These are phyloP conservation scores for Branchellion lobata DNA, from an alignment of 2,888 invertebrate genomes.

Conservation along the genomic window DNA sequence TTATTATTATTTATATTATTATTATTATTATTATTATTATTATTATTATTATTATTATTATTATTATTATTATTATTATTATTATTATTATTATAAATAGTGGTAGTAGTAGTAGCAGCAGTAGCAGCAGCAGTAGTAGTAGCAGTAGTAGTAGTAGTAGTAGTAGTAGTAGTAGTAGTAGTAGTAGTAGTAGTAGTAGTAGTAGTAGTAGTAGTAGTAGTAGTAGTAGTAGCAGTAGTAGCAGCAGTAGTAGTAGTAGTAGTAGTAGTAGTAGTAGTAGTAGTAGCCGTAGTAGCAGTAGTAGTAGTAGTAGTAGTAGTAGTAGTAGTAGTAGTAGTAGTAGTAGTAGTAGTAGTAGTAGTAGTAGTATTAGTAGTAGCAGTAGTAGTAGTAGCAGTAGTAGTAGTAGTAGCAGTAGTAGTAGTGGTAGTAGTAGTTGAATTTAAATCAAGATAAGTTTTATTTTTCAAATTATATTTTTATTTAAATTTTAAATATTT, in stretches of 20 bases:
- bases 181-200: slow-evolving; percentile 48
- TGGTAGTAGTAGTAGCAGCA: background rate
- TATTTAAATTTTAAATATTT: too few species aligned
- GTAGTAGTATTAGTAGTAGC: slow-evolving; percentile 44
- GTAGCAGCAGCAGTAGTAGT: slow-evolving; percentile 46
- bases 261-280: slow-evolving; percentile 47
- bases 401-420: slow-evolving; percentile 48
- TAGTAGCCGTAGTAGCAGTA: too few species aligned
- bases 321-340: slow-evolving; percentile 46
- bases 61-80: slow-evolving; percentile 8
- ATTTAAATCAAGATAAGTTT: background rate
- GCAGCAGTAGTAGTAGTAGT: slow-evolving; percentile 48
- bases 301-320: slow-evolving; percentile 10
- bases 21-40: background rate
- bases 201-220: slow-evolving; percentile 48
- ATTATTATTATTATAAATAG: background rate
- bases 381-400: slow-evolving; percentile 48
- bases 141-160: slow-evolving; percentile 48
- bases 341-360: slow-evolving; percentile 47
- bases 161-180: slow-evolving; percentile 47
- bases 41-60: slow-evolving; percentile 4
- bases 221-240: slow-evolving; percentile 48
- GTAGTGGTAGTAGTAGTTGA: slow-evolving; percentile 47
- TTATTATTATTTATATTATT: background rate
- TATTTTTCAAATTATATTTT: background rate